Percentiles rank a stretch among this genome's conserved stretches.
Conservation (phyloP, 1,140 invertebrate species). For the Nephila pilipes region DNA sequence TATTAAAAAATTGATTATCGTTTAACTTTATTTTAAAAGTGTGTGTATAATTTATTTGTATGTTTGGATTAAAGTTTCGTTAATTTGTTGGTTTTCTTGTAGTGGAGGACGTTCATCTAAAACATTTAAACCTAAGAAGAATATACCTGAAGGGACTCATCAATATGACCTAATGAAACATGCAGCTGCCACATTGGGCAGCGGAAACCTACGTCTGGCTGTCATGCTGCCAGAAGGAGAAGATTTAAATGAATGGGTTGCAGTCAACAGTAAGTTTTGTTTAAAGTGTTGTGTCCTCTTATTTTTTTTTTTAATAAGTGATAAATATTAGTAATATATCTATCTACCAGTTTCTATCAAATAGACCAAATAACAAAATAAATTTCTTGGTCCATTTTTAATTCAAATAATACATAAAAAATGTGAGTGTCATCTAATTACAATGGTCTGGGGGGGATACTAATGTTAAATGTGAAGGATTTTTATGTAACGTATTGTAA, state of each 20-base stretch:
- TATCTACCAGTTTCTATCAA: too few species aligned
- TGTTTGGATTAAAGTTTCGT: too few species aligned
- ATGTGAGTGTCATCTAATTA: too few species aligned
- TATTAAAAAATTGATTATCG: not conserved
- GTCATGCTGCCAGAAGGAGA: slow-evolving; percentile 99
- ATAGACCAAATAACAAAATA: too few species aligned
- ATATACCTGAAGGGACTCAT: slow-evolving; percentile 99
- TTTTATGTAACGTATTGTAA: too few species aligned
- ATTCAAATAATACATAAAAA: too few species aligned
- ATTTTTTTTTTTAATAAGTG: not conserved
- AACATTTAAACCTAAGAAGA: slow-evolving; percentile 99
- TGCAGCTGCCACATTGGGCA: slow-evolving; percentile 98
- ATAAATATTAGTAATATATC: too few species aligned
- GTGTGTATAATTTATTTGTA: too few species aligned
- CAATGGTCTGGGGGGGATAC: too few species aligned
- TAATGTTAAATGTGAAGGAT: too few species aligned
- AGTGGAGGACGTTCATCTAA: slow-evolving; percentile 93
- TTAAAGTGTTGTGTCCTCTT: not conserved
- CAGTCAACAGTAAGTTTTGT: slow-evolving; percentile 78
- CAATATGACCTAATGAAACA: slow-evolving; percentile 99
- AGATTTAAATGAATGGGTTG: slow-evolving; percentile 99
- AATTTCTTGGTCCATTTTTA: too few species aligned
- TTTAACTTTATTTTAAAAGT: not conserved
- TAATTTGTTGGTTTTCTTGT: slow-evolving; percentile 29
- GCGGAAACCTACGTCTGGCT: slow-evolving; percentile 96